phyloP scores from a whole-genome alignment of 2,888 invertebrate species.

The Ophonus ardosiacus region DNA sequence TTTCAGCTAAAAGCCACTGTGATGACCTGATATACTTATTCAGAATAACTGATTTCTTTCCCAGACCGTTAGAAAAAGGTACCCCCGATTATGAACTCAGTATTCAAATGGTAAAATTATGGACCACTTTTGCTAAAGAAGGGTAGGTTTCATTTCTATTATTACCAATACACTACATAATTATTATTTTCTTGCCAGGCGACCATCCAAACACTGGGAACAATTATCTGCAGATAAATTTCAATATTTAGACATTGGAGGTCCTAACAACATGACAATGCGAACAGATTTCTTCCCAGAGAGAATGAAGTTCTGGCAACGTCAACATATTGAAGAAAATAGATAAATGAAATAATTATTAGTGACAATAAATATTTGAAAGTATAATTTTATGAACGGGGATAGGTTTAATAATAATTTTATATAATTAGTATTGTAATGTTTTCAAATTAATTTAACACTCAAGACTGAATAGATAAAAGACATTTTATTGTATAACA shows the following conservation, averaged over 20 bases:
- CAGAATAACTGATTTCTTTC: slow-evolving; percentile 74
- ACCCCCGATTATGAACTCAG: slow-evolving; percentile 73
- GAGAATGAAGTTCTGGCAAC: slow-evolving; percentile 69
- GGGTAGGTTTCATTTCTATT: slow-evolving; percentile 72
- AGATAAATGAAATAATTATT: slow-evolving; percentile 23
- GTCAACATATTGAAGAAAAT: slow-evolving; percentile 67
- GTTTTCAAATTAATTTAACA: neutral
- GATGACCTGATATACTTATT: slow-evolving; percentile 78
- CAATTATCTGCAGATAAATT: slow-evolving; percentile 45
- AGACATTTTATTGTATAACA: neutral
- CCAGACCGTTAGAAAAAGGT: slow-evolving; percentile 70
- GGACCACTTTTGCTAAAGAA: slow-evolving; percentile 76
- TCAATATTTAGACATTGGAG: slow-evolving; percentile 65
- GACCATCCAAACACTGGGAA: slow-evolving; percentile 35
- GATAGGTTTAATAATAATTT: neutral
- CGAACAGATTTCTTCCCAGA: slow-evolving; percentile 66
- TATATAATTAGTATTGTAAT: slow-evolving; percentile 12
- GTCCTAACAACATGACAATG: slow-evolving; percentile 62
- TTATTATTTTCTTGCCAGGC: neutral
- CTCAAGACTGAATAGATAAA: slow-evolving; percentile 7
- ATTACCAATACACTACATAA: no score
- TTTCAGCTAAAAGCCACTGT: slow-evolving; percentile 75
- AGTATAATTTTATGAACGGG: neutral
- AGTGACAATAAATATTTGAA: neutral
- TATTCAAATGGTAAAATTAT: slow-evolving; percentile 73